Conservation (phyloP, 2,888 invertebrate species). For the Agrotis clavis region DNA sequence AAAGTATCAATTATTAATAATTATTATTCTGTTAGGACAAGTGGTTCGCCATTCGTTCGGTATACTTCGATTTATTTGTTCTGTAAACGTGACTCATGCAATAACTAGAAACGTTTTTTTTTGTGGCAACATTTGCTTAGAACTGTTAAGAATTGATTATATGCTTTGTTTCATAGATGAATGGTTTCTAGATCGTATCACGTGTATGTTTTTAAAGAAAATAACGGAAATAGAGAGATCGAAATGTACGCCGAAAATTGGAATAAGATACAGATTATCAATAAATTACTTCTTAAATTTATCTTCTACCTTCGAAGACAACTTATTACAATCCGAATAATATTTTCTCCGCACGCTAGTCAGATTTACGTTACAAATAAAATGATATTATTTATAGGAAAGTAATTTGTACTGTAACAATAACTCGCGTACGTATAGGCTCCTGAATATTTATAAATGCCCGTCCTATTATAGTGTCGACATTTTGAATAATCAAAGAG, state of each 20-base stretch:
- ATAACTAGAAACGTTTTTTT: slow-evolving; percentile 10
- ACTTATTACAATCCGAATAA: slow-evolving; percentile 16
- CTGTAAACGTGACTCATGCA: neutral
- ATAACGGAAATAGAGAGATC: neutral
- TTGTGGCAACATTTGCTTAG: slow-evolving; percentile 8
- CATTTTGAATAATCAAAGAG: slow-evolving; percentile 88
- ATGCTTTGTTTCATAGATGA: too few species aligned
- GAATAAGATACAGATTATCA: neutral
- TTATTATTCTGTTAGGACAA: slow-evolving; percentile 58
- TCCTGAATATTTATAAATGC: slow-evolving; percentile 87
- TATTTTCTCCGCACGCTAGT: slow-evolving; percentile 25
- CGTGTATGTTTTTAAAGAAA: too few species aligned
- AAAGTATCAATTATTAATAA: slow-evolving; percentile 57
- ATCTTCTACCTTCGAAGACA: slow-evolving; percentile 19
- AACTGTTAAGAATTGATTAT: neutral
- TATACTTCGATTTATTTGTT: slow-evolving; percentile 14
- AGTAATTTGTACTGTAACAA: slow-evolving; percentile 65
- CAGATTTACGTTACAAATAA: slow-evolving; percentile 49
- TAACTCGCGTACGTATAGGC: slow-evolving; percentile 70
- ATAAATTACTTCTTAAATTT: neutral
- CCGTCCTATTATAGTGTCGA: slow-evolving; percentile 85
- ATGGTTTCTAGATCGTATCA: neutral
- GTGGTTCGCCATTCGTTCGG: slow-evolving; percentile 44
- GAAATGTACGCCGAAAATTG: slow-evolving; percentile 1
- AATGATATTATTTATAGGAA: slow-evolving; percentile 52